phyloP scores from a whole-genome alignment of 1,140 invertebrate species.

The Macrobrachium rosenbergii region DNA sequence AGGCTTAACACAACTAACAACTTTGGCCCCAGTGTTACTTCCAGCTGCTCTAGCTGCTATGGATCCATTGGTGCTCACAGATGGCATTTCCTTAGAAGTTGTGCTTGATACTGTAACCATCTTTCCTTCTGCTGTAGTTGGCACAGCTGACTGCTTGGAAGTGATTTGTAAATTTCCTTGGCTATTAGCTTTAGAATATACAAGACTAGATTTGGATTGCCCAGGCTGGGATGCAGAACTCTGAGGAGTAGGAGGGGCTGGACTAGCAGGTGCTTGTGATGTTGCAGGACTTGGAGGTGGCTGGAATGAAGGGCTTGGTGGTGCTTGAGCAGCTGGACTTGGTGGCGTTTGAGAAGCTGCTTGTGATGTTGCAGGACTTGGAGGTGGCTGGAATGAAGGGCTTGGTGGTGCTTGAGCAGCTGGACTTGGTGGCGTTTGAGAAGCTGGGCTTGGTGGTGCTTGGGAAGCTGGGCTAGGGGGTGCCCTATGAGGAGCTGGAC shows the following conservation, averaged over 20 bases:
- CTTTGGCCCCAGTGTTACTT: too few relatives aligned
- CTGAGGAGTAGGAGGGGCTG: constrained; percentile 16
- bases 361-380: constrained; percentile 27
- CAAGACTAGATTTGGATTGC: background rate
- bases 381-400: background rate
- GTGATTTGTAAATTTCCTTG: background rate
- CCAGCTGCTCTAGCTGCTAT: too few relatives aligned
- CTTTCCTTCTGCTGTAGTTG: too few relatives aligned
- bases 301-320: background rate
- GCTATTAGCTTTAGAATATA: background rate
- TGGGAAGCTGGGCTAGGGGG: constrained; percentile 29
- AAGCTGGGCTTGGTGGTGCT: constrained; percentile 4
- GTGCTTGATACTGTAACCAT: too few relatives aligned
- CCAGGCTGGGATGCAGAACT: background rate
- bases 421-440: constrained; percentile 28
- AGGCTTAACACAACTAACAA: too few relatives aligned
- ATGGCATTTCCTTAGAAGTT: too few relatives aligned
- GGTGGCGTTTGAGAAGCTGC: constrained; percentile 17
- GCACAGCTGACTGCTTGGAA: too few relatives aligned
- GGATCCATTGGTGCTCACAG: too few relatives aligned
- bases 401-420: constrained; percentile 14
- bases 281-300: constrained; percentile 27
- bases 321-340: constrained; percentile 32
- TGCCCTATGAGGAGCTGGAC: constrained; percentile 13
- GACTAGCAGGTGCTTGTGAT: constrained; percentile 4